Conservation (phyloP, 2,797 vertebrate genomes). For the Kryptolebias ocellatus region DNA sequence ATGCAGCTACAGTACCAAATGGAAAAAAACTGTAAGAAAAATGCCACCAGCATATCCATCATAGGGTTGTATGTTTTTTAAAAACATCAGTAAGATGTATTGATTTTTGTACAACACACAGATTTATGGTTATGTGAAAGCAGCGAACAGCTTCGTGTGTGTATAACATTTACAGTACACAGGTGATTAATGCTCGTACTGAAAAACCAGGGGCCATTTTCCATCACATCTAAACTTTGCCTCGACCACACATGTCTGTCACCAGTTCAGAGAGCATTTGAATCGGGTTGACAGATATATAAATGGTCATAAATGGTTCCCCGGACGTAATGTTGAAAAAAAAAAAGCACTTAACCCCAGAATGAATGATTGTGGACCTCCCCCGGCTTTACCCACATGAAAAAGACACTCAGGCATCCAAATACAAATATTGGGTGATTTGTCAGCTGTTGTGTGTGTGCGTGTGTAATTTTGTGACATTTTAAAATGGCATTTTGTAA, state of each 20-base stretch:
- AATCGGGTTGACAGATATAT: slow-evolving; percentile 72
- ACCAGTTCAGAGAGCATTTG: slow-evolving; percentile 65
- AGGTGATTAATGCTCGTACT: slow-evolving; percentile 73
- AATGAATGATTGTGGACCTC: slow-evolving; percentile 71
- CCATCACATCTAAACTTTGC: slow-evolving; percentile 70
- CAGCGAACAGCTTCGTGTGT: slow-evolving; percentile 61
- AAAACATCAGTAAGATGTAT: slow-evolving; percentile 62
- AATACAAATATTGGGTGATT: slow-evolving; percentile 78
- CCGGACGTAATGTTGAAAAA: slow-evolving; percentile 71
- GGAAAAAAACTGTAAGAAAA: slow-evolving; percentile 51
- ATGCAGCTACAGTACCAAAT: slow-evolving; percentile 33
- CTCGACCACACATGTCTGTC: slow-evolving; percentile 71
- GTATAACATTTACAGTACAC: slow-evolving; percentile 65
- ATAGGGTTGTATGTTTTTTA: slow-evolving; percentile 65
- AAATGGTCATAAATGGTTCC: slow-evolving; percentile 75
- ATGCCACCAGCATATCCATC: slow-evolving; percentile 51
- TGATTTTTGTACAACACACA: slow-evolving; percentile 57
- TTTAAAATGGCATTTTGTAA: slow-evolving; percentile 76
- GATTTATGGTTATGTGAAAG: slow-evolving; percentile 68
- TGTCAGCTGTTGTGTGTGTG: slow-evolving; percentile 55
- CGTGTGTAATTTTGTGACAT: slow-evolving; percentile 66
- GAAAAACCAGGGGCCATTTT: slow-evolving; percentile 70
- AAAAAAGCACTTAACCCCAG: slow-evolving; percentile 61
- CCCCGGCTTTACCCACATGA: slow-evolving; percentile 72
- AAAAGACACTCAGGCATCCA: slow-evolving; percentile 76